Conservation (phyloP, 2,888 invertebrate genomes). For the Oligia strigilis region DNA sequence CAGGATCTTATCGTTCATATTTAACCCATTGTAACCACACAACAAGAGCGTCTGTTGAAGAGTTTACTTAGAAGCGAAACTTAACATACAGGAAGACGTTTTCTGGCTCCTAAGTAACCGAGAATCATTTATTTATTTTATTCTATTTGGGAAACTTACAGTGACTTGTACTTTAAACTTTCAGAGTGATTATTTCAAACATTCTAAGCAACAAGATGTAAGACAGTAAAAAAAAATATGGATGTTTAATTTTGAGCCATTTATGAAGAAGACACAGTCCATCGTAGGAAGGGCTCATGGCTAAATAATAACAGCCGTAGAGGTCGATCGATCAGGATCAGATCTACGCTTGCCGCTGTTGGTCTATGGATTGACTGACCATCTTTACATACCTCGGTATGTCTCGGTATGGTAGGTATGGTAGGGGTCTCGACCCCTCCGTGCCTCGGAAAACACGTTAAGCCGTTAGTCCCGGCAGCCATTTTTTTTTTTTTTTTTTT, state of each 20-base stretch:
- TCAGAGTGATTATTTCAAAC: not conserved
- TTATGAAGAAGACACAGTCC: not conserved
- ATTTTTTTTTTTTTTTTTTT: too few species aligned
- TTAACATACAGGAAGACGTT: not conserved
- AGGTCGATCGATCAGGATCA: too few species aligned
- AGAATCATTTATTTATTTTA: not conserved
- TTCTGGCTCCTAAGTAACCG: not conserved
- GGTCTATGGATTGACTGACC: too few species aligned
- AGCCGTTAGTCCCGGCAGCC: too few species aligned
- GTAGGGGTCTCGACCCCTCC: too few species aligned
- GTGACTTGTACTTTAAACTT: not conserved
- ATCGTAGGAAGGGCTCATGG: not conserved
- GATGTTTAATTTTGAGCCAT: not conserved
- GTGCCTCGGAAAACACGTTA: too few species aligned
- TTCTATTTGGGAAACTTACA: not conserved
- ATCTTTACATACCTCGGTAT: too few species aligned
- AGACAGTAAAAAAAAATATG: too few species aligned
- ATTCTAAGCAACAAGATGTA: too few species aligned
- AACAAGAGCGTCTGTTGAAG: not conserved
- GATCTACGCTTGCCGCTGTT: too few species aligned
- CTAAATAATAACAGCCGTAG: too few species aligned
- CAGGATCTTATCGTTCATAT: conserved; percentile 23
- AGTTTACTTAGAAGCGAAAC: not conserved
- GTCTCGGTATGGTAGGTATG: too few species aligned
- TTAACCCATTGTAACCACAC: conserved; percentile 1